Evolutionary conservation across 1,140 invertebrate genomes (phyloP).

Genomic region (Zaprionus camerounensis): DNA sequence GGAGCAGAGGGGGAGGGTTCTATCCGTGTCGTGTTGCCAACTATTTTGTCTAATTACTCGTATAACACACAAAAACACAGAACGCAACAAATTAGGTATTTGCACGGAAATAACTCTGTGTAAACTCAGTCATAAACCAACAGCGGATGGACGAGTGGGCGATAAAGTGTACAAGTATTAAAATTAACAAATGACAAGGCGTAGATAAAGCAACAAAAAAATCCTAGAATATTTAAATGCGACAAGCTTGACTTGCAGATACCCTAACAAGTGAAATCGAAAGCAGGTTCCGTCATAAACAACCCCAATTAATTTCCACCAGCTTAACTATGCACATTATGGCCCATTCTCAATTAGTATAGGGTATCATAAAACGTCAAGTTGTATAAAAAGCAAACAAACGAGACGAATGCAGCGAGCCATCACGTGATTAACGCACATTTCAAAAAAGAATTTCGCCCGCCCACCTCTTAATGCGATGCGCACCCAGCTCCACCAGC

Average conservation of each 20-base stretch:
- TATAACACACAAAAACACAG: slow-evolving; percentile 35
- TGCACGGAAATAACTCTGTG: slow-evolving; percentile 68
- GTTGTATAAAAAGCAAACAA: slow-evolving; percentile 6
- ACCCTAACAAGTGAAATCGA: not conserved
- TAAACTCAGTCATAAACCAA: slow-evolving; percentile 6
- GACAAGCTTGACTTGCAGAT: not conserved
- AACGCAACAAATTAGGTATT: slow-evolving; percentile 67
- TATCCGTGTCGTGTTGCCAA: slow-evolving; percentile 46
- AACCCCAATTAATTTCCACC: not conserved
- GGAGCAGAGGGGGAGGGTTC: not conserved
- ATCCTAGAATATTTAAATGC: not conserved
- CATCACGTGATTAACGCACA: slow-evolving; percentile 75
- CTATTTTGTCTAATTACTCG: slow-evolving; percentile 66
- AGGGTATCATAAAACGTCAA: slow-evolving; percentile 1
- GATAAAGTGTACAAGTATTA: slow-evolving; percentile 74
- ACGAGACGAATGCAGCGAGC: slow-evolving; percentile 29
- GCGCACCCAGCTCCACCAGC: slow-evolving; percentile 46
- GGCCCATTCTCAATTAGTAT: slow-evolving; percentile 4
- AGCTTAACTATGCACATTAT: not conserved
- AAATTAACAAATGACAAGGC: slow-evolving; percentile 76
- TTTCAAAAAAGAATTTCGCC: slow-evolving; percentile 49
- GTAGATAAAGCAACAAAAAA: slow-evolving; percentile 39
- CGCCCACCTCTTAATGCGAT: slow-evolving; percentile 43
- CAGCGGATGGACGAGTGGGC: slow-evolving; percentile 32
- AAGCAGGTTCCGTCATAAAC: not conserved